phyloP scores from a whole-genome alignment of 2,888 invertebrate genomes.

The Ophion obscuratus region DNA sequence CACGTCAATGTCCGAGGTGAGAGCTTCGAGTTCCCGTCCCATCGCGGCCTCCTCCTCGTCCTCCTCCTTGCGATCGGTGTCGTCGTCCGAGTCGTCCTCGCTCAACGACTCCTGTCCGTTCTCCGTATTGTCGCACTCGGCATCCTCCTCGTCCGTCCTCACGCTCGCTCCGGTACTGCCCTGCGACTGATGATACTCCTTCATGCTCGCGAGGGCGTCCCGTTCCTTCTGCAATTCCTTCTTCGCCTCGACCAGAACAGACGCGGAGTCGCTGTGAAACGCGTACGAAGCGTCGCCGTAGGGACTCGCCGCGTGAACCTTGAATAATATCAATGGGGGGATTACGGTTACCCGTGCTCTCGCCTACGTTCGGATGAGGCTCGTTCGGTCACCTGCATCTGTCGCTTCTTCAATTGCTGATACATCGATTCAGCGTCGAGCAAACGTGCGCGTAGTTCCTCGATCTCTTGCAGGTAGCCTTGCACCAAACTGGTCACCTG shows the following conservation, averaged over 20 bases:
- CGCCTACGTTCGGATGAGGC: not conserved
- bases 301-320: constrained; percentile 80
- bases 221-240: constrained; percentile 90
- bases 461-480: constrained; percentile 95
- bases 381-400: constrained; percentile 76
- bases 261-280: constrained; percentile 87
- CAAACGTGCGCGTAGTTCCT: constrained; percentile 94
- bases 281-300: constrained; percentile 85
- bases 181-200: constrained; percentile 77
- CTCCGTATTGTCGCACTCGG: constrained; percentile 85
- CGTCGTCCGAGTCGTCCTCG: constrained; percentile 85
- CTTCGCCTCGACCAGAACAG: constrained; percentile 91
- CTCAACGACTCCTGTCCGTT: constrained; percentile 87
- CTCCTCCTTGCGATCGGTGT: constrained; percentile 87
- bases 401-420: constrained; percentile 87
- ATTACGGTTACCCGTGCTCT: too few relatives aligned
- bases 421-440: constrained; percentile 94
- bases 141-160: constrained; percentile 85
- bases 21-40: constrained; percentile 93
- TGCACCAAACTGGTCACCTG: constrained; percentile 90
- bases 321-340: constrained; percentile 19
- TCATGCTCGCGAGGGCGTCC: constrained; percentile 84
- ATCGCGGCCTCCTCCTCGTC: constrained; percentile 86
- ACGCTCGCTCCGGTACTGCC: constrained; percentile 79
- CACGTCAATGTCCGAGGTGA: constrained; percentile 97